Evolutionary conservation across 1,140 invertebrate species (phyloP).

Genomic region (Eumeta japonica): DNA sequence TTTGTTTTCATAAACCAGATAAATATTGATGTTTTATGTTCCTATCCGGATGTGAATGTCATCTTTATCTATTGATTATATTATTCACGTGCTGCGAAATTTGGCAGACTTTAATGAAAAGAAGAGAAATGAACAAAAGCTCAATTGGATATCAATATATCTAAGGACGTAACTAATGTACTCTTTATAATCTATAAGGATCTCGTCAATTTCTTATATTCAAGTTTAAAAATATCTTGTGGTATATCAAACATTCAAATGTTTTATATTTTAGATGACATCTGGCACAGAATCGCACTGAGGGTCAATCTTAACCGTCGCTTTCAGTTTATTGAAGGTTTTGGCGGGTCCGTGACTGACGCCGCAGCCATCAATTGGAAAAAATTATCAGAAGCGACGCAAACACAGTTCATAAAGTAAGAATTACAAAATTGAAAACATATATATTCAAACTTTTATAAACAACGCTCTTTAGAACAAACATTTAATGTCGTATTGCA

Average conservation of each 20-base stretch:
- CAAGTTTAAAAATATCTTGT: neutral
- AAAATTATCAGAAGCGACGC: constrained; percentile 28
- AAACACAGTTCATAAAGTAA: constrained; percentile 34
- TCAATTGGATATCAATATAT: neutral
- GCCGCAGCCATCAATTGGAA: constrained; percentile 72
- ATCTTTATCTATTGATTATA: no score
- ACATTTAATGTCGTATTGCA: no score
- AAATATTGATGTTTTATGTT: no score
- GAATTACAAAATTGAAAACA: no score
- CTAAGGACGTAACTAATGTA: neutral
- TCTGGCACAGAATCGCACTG: constrained; percentile 15
- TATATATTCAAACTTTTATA: no score
- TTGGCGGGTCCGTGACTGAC: constrained; percentile 89
- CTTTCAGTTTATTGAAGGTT: constrained; percentile 71
- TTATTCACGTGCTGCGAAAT: no score
- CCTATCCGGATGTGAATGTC: no score
- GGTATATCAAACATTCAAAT: neutral
- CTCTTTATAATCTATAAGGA: neutral
- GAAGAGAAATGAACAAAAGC: neutral
- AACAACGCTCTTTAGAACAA: no score
- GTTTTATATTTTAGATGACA: constrained; percentile 11
- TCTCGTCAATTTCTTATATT: constrained; percentile 5
- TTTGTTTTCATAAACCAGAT: no score
- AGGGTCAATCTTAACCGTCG: constrained; percentile 24
- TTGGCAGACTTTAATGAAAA: constrained; percentile 1